These are phyloP conservation scores for Eupithecia tripunctaria DNA, from an alignment of 2,888 invertebrate species.

Conservation along the genomic window DNA sequence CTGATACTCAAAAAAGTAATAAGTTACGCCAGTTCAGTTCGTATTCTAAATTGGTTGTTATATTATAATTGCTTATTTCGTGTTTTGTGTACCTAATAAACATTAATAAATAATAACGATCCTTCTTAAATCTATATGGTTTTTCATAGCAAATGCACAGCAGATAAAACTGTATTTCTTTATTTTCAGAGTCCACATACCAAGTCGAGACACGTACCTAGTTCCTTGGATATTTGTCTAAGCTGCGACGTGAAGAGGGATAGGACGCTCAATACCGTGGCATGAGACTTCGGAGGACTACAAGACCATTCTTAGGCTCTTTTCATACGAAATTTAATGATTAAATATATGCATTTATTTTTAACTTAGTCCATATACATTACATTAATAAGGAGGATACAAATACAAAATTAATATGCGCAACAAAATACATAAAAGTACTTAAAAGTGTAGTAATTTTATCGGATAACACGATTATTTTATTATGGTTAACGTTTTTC, in stretches of 20 bases:
- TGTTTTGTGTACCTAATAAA: too few species aligned
- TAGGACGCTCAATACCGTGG: conserved; percentile 50
- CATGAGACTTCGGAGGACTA: background rate
- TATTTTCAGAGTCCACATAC: conserved; percentile 47
- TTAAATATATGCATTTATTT: background rate
- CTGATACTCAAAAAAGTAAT: too few species aligned
- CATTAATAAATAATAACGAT: background rate
- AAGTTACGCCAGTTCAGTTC: too few species aligned
- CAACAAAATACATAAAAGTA: background rate
- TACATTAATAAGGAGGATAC: background rate
- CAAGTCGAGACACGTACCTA: conserved; percentile 71
- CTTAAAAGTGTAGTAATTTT: background rate
- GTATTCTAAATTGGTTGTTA: too few species aligned
- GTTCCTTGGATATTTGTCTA: conserved; percentile 81
- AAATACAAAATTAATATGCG: background rate
- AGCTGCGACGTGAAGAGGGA: conserved; percentile 69
- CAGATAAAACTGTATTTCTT: background rate
- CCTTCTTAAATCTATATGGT: background rate
- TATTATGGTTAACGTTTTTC: background rate
- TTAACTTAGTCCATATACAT: background rate
- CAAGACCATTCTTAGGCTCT: background rate
- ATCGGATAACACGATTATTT: background rate
- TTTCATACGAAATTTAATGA: background rate
- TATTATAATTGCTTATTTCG: too few species aligned
- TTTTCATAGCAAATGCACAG: background rate